A percentile compares a stretch with the other conserved stretches of the same genome.
Evolutionary conservation across 2,113 vertebrate species (phyloP).

Genomic region (Asarcornis scutulata): DNA sequence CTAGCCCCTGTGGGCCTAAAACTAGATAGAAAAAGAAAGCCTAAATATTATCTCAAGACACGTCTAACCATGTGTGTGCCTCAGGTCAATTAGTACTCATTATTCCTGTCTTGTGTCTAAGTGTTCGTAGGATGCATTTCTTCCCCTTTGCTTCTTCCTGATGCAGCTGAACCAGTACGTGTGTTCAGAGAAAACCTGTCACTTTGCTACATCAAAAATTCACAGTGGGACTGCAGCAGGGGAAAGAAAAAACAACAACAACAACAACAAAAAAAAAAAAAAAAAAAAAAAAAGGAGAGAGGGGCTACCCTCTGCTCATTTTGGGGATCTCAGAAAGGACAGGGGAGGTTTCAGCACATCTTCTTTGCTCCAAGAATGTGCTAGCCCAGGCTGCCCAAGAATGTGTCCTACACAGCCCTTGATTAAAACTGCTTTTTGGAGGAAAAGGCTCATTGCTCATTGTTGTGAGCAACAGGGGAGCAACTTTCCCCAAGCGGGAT

Average conservation of each 20-base stretch:
- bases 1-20: not conserved
- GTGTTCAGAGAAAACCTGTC: not conserved
- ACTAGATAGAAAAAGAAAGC: not conserved
- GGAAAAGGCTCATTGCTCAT: not conserved
- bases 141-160: not conserved
- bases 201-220: not conserved
- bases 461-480: no score
- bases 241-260: fast-evolving
- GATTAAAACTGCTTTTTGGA: not conserved
- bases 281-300: not conserved
- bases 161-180: not conserved
- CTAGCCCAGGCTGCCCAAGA: not conserved
- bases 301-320: not conserved
- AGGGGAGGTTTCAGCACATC: not conserved
- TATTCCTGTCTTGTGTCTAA: not conserved
- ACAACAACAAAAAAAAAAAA: no score
- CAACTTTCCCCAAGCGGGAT: no score
- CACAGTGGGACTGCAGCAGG: not conserved
- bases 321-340: not conserved
- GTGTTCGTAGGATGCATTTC: not conserved
- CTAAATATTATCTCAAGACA: not conserved
- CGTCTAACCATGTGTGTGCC: fast-evolving
- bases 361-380: not conserved
- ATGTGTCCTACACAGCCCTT: not conserved
- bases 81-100: not conserved